Evolutionary conservation across 2,113 vertebrate species (phyloP).

Genomic region (Athene cunicularia): DNA sequence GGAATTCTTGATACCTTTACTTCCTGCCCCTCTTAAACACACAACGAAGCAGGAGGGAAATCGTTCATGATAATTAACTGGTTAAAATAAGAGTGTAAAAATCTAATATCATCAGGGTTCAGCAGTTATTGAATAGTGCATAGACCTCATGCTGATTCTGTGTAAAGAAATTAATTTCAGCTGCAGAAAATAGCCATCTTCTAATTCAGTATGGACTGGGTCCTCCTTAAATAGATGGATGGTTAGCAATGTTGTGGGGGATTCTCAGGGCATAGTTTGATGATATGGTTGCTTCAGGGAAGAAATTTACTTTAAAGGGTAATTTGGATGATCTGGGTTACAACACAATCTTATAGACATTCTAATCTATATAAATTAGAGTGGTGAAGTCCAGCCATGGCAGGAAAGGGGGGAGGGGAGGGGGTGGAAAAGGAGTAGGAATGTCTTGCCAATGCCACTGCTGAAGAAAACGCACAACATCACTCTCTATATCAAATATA

Average conservation of each 20-base stretch:
- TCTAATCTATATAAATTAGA: background rate
- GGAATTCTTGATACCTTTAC: background rate
- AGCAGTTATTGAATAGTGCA: background rate
- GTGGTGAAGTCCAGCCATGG: background rate
- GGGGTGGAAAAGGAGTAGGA: background rate
- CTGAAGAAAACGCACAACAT: background rate
- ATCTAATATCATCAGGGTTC: background rate
- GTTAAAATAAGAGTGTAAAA: background rate
- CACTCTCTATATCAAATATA: background rate
- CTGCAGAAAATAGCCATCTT: background rate
- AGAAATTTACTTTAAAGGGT: background rate
- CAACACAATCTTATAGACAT: background rate
- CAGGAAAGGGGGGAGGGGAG: background rate
- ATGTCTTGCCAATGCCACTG: background rate
- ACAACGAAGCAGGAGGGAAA: background rate
- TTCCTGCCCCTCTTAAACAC: background rate
- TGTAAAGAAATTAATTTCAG: constrained; percentile 5
- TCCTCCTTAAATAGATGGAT: background rate
- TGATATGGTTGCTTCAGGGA: background rate
- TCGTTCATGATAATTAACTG: background rate
- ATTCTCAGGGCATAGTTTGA: background rate
- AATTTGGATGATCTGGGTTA: background rate
- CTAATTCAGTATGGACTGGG: background rate
- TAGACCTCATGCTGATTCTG: background rate
- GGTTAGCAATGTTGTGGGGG: background rate